Conservation (phyloP, 2,888 invertebrate species). For the Rugalucina vietnamica region DNA sequence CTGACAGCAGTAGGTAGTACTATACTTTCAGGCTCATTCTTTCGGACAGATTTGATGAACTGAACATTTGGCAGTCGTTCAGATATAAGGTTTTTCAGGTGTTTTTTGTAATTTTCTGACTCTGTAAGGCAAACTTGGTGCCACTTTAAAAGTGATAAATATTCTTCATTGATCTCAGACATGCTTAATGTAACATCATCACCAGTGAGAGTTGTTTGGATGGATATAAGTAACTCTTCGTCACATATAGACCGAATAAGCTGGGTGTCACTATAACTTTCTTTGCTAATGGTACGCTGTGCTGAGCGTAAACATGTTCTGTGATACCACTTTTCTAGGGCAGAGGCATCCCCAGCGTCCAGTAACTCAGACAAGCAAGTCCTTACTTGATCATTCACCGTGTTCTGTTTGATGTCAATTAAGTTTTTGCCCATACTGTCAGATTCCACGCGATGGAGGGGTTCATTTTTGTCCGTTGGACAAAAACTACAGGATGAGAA, state of each 20-base stretch:
- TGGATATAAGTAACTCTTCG: background rate
- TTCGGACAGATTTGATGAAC: slow-evolving; percentile 5
- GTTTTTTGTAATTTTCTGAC: background rate
- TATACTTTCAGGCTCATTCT: background rate
- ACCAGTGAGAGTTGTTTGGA: slow-evolving; percentile 5
- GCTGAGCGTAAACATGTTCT: slow-evolving; percentile 3
- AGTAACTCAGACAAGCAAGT: too few species aligned
- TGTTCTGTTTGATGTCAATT: too few species aligned
- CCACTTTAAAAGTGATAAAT: slow-evolving; percentile 1
- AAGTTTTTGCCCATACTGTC: too few species aligned
- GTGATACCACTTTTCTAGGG: slow-evolving; percentile 3
- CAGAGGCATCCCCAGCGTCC: too few species aligned
- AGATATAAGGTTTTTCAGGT: background rate
- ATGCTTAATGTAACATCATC: slow-evolving; percentile 22
- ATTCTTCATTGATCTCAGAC: slow-evolving; percentile 18
- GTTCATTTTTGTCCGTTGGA: too few species aligned
- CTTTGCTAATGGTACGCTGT: background rate
- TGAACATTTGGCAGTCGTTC: slow-evolving; percentile 4
- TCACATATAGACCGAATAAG: background rate
- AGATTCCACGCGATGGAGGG: too few species aligned
- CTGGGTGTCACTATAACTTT: background rate
- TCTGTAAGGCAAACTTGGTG: background rate
- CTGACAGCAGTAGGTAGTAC: background rate
- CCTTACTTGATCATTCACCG: too few species aligned
- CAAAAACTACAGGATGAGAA: too few species aligned